Conservation (phyloP, 2,888 invertebrate species). For the Iselma pallidipennis region DNA sequence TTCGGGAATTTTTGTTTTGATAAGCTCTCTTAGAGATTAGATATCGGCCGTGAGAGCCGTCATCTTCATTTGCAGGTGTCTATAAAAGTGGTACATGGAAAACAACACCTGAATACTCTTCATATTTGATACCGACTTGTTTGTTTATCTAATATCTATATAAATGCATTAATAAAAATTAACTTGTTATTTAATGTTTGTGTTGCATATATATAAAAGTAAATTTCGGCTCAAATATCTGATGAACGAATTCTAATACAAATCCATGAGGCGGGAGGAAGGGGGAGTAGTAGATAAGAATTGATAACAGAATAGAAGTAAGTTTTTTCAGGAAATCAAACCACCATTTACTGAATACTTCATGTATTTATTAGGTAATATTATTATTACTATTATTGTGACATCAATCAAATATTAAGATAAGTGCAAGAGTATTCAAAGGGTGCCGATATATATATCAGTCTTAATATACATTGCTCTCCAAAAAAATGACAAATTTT, state of each 20-base stretch:
- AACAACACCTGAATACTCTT: constrained; percentile 31
- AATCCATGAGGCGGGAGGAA: not conserved
- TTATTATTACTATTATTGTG: not conserved
- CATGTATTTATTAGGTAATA: not conserved
- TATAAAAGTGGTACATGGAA: constrained; percentile 20
- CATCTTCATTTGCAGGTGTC: constrained; percentile 34
- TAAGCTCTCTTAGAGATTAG: constrained; percentile 13
- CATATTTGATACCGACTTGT: constrained; percentile 15
- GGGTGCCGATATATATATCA: not conserved
- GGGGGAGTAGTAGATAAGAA: not conserved
- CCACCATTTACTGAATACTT: constrained; percentile 3
- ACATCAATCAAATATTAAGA: not conserved
- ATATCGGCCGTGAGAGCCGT: constrained; percentile 22
- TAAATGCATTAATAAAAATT: constrained; percentile 15
- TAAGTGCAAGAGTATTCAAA: not conserved
- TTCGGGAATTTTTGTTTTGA: constrained; percentile 1
- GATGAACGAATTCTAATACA: not conserved
- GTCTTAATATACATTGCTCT: not conserved
- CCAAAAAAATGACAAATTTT: not conserved
- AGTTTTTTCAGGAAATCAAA: too few species aligned
- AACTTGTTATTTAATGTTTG: constrained; percentile 10
- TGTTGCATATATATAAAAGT: not conserved
- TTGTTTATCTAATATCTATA: constrained; percentile 12
- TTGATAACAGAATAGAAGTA: too few species aligned
- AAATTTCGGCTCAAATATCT: not conserved